Evolutionary conservation across 2,888 invertebrate species (phyloP).

Genomic region (Lycaena phlaeas): DNA sequence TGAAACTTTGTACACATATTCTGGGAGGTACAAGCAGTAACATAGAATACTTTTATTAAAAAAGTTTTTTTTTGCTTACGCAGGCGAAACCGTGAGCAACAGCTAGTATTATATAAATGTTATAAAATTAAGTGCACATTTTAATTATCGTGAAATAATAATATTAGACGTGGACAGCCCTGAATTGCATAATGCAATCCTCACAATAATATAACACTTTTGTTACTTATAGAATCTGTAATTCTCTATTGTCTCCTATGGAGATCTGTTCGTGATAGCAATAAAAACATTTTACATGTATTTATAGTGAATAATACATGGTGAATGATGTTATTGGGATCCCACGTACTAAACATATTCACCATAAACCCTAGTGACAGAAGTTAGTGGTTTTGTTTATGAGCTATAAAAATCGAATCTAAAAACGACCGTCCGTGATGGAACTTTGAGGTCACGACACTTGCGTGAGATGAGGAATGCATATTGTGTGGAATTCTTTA

Average conservation of each 20-base stretch:
- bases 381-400: slow-evolving; percentile 60
- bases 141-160: no score
- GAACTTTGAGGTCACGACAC: slow-evolving; percentile 16
- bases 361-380: slow-evolving; percentile 60
- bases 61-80: no score
- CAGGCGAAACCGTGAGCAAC: no score
- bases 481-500: not conserved
- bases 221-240: not conserved
- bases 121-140: no score
- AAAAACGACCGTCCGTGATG: slow-evolving; percentile 32
- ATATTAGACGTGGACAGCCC: no score
- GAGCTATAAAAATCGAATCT: slow-evolving; percentile 63
- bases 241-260: not conserved
- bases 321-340: slow-evolving; percentile 38
- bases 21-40: no score
- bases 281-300: slow-evolving; percentile 35
- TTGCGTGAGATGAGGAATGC: not conserved
- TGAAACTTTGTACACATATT: no score
- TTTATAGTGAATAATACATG: slow-evolving; percentile 42
- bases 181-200: no score
- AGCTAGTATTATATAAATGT: no score
- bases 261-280: slow-evolving; percentile 13
- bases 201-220: not conserved
- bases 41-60: no score
- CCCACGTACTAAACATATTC: slow-evolving; percentile 56